phyloP scores from a whole-genome alignment of 2,888 invertebrate species.

The Empis livida region DNA sequence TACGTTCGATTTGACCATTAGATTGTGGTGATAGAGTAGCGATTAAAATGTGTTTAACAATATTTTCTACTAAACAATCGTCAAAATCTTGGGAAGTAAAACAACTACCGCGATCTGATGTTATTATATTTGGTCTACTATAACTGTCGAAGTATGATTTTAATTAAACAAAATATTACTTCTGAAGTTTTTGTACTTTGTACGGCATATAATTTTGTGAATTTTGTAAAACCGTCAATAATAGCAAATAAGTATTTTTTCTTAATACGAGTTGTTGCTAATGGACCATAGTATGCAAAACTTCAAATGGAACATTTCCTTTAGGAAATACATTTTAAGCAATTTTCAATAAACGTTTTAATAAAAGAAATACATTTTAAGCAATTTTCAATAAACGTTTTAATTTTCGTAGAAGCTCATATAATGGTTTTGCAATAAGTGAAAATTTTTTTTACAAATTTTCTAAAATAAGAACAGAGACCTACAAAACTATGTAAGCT shows the following conservation, averaged over 20 bases:
- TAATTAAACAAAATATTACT: background rate
- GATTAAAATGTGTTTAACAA: background rate
- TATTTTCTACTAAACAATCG: background rate
- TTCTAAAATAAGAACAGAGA: conserved; percentile 16
- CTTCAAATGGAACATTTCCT: background rate
- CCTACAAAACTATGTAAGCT: conserved; percentile 17
- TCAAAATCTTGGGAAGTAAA: background rate
- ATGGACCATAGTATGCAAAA: background rate
- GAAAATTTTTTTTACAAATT: conserved; percentile 16
- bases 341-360: background rate
- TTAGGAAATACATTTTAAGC: background rate
- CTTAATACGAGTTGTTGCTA: too few relatives aligned
- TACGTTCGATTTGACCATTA: background rate
- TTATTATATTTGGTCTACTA: background rate
- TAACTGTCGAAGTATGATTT: background rate
- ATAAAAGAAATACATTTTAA: background rate
- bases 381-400: background rate
- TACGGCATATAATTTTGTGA: background rate
- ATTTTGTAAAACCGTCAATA: background rate
- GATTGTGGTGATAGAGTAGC: background rate
- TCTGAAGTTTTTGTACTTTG: background rate
- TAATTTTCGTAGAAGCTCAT: background rate
- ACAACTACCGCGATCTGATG: background rate
- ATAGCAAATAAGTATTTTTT: background rate
- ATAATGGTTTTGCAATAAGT: background rate